Evolutionary conservation across 2,113 vertebrate species (phyloP).

Genomic region (Corythoichthys intestinalis): DNA sequence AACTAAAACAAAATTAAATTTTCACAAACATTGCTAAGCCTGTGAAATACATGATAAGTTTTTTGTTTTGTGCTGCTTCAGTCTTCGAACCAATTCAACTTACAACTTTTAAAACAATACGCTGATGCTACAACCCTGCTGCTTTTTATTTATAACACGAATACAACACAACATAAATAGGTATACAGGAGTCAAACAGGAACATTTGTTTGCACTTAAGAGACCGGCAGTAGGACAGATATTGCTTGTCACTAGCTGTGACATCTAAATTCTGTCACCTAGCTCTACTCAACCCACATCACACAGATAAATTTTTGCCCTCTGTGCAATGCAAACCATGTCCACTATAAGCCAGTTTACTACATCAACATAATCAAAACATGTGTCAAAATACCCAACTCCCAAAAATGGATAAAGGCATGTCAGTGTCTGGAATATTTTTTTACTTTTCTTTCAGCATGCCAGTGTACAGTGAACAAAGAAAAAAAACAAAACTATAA

Average conservation of each 20-base stretch:
- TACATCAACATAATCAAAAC: constrained; percentile 28
- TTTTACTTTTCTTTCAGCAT: constrained; percentile 1
- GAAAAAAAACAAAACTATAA: too few species aligned
- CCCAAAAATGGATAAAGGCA: constrained; percentile 31
- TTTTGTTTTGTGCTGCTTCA: neutral
- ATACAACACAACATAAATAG: neutral
- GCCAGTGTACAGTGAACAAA: too few species aligned
- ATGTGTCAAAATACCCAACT: constrained; percentile 25
- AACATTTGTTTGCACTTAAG: neutral
- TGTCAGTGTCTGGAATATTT: constrained; percentile 10
- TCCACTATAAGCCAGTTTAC: constrained; percentile 20
- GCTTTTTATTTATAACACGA: neutral
- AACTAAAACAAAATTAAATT: neutral
- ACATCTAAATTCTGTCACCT: constrained; percentile 28
- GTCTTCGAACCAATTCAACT: neutral
- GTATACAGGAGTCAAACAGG: constrained; percentile 4
- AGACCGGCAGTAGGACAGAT: constrained; percentile 24
- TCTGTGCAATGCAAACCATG: neutral
- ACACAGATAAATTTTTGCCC: neutral
- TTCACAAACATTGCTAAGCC: neutral
- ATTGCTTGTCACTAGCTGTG: constrained; percentile 28
- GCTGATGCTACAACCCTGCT: neutral
- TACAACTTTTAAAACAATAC: neutral
- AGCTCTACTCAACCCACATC: constrained; percentile 2
- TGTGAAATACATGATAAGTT: neutral